Conservation (phyloP, 1,140 invertebrate genomes). For the Matsumurasca onukii region DNA sequence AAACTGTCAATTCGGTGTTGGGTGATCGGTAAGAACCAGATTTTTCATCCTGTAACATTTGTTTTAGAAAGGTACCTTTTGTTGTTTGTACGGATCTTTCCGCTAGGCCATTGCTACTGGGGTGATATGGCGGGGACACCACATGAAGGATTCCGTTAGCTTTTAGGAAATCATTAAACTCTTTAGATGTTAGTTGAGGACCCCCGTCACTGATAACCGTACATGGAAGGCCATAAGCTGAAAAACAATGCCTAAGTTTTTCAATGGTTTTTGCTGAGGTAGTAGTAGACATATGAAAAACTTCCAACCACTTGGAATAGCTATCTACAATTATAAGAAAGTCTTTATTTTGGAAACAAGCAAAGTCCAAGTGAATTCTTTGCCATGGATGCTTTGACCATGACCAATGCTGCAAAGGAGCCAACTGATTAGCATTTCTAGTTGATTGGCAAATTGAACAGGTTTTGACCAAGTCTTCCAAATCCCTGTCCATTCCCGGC, state of each 20-base stretch:
- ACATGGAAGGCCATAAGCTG: slow-evolving; percentile 37
- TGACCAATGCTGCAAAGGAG: neutral
- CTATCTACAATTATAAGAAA: slow-evolving; percentile 42
- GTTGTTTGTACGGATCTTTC: slow-evolving; percentile 41
- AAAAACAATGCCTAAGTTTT: slow-evolving; percentile 35
- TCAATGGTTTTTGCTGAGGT: slow-evolving; percentile 16
- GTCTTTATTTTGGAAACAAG: slow-evolving; percentile 15
- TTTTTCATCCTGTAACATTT: slow-evolving; percentile 24
- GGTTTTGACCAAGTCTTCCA: slow-evolving; percentile 37
- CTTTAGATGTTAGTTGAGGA: slow-evolving; percentile 35
- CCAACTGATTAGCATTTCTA: slow-evolving; percentile 3
- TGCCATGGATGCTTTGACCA: slow-evolving; percentile 7
- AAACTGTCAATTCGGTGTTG: slow-evolving; percentile 15
- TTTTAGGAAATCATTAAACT: slow-evolving; percentile 40
- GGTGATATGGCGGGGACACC: slow-evolving; percentile 40
- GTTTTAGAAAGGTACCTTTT: slow-evolving; percentile 32
- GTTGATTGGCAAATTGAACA: slow-evolving; percentile 34
- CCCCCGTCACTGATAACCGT: slow-evolving; percentile 42
- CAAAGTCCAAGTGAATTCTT: slow-evolving; percentile 11
- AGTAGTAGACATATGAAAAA: slow-evolving; percentile 33
- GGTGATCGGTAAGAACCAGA: neutral
- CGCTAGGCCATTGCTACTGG: slow-evolving; percentile 42
- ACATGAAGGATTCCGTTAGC: slow-evolving; percentile 38
- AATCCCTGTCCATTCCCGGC: slow-evolving; percentile 46
- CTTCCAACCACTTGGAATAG: slow-evolving; percentile 49